Evolutionary conservation across 2,797 vertebrate genomes (phyloP).

Genomic region (Sebastiscus tertius): DNA sequence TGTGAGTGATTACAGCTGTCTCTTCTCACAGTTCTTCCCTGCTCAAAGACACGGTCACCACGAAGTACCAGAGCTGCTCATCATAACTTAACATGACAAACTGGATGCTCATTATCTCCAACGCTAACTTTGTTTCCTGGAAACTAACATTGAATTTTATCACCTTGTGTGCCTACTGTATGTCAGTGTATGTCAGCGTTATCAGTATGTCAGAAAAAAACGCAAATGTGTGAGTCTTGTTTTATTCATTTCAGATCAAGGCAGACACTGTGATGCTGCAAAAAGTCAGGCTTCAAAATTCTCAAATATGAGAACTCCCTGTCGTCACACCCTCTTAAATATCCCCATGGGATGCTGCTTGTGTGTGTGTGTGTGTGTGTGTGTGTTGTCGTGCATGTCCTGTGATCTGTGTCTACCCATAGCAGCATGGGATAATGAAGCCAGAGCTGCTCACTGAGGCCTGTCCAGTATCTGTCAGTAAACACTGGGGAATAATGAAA

Average conservation of each 20-base stretch:
- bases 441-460: slow-evolving; percentile 64
- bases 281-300: slow-evolving; percentile 17
- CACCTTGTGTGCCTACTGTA: neutral
- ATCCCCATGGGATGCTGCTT: slow-evolving; percentile 4
- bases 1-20: slow-evolving; percentile 8
- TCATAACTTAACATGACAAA: neutral
- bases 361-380: slow-evolving; percentile 3
- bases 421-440: slow-evolving; percentile 72
- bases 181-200: neutral
- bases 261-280: slow-evolving; percentile 1
- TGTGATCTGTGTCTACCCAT: slow-evolving; percentile 59
- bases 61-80: slow-evolving; percentile 9
- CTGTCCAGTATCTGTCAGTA: slow-evolving; percentile 71
- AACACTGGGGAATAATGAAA: slow-evolving; percentile 76
- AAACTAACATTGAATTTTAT: neutral
- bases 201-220: neutral
- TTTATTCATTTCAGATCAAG: slow-evolving; percentile 12
- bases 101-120: slow-evolving; percentile 1
- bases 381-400: slow-evolving; percentile 25
- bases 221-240: neutral
- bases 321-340: slow-evolving; percentile 28
- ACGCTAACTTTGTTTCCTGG: slow-evolving; percentile 2
- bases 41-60: slow-evolving; percentile 2
- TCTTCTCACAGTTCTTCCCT: neutral
- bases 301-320: slow-evolving; percentile 13